These are phyloP conservation scores for Mallotus villosus DNA, from an alignment of 2,797 vertebrate genomes.

Conservation along the genomic window DNA sequence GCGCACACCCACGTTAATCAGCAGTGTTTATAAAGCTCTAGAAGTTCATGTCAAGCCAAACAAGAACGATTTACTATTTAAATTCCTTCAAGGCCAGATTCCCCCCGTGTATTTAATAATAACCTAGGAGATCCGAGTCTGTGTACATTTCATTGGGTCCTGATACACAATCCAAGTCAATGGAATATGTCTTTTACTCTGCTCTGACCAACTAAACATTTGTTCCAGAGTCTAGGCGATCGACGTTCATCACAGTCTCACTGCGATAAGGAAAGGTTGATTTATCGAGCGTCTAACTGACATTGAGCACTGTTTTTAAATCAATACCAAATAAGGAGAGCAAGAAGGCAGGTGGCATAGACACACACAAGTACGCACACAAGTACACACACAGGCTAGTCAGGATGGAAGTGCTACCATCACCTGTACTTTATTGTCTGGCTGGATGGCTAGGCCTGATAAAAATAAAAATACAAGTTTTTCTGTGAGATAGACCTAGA, in stretches of 20 bases:
- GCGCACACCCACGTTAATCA: background rate
- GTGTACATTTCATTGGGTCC: background rate
- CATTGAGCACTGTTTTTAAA: no score
- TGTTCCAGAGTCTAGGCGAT: no score
- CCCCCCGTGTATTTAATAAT: background rate
- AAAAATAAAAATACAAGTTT: no score
- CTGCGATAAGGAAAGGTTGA: background rate
- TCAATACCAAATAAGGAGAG: no score
- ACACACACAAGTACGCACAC: constrained; percentile 7
- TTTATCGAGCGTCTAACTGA: no score
- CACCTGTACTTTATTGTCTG: background rate
- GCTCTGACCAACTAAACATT: no score
- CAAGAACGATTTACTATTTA: background rate
- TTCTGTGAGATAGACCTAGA: constrained; percentile 4
- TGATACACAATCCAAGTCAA: background rate
- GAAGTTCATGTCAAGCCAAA: constrained; percentile 1
- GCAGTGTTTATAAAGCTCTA: background rate
- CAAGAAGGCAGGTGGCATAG: constrained; percentile 2
- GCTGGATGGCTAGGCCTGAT: no score
- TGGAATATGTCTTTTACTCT: background rate
- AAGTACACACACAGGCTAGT: constrained; percentile 2
- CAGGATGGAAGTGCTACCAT: background rate
- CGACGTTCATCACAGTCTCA: no score
- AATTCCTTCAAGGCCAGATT: background rate
- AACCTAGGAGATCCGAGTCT: background rate